A percentile compares a stretch with the other conserved stretches of the same genome.
Evolutionary conservation across 2,888 invertebrate genomes (phyloP).

Genomic region (Sminthurinus aureus): DNA sequence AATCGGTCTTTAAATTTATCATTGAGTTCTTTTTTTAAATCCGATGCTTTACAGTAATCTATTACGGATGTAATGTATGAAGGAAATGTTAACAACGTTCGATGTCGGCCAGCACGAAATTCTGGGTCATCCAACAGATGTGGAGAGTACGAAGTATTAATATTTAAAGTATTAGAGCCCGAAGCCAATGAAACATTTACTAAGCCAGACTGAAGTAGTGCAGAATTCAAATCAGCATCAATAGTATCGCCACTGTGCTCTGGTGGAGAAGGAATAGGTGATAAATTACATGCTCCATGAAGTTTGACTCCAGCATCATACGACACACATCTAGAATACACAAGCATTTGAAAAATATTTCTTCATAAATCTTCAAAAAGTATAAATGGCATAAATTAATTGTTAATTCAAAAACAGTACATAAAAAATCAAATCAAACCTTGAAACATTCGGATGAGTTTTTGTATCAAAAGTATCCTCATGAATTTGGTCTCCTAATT

Average conservation of each 20-base stretch:
- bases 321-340: constrained; percentile 75
- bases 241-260: constrained; percentile 22
- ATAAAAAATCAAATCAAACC: neutral
- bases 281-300: constrained; percentile 23
- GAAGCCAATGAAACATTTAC: neutral
- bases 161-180: neutral
- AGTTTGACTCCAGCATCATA: constrained; percentile 74
- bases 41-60: constrained; percentile 94
- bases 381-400: too few species aligned
- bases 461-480: constrained; percentile 20
- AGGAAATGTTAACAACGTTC: constrained; percentile 82
- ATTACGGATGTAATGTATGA: constrained; percentile 76
- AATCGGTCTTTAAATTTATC: constrained; percentile 96
- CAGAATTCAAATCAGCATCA: constrained; percentile 5
- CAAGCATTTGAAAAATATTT: constrained; percentile 62
- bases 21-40: constrained; percentile 95
- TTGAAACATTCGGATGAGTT: constrained; percentile 28
- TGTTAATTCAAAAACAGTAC: too few species aligned
- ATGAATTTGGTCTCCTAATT: constrained; percentile 18
- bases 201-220: neutral
- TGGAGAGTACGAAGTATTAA: constrained; percentile 75
- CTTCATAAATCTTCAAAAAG: too few species aligned
- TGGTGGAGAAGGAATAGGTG: constrained; percentile 17
- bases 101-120: constrained; percentile 85
- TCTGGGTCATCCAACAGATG: constrained; percentile 91